A percentile compares a stretch with the other conserved stretches of the same genome.
These are phyloP conservation scores for Gambelia wislizenii DNA, from an alignment of 2,797 vertebrate species.

Conservation along the genomic window DNA sequence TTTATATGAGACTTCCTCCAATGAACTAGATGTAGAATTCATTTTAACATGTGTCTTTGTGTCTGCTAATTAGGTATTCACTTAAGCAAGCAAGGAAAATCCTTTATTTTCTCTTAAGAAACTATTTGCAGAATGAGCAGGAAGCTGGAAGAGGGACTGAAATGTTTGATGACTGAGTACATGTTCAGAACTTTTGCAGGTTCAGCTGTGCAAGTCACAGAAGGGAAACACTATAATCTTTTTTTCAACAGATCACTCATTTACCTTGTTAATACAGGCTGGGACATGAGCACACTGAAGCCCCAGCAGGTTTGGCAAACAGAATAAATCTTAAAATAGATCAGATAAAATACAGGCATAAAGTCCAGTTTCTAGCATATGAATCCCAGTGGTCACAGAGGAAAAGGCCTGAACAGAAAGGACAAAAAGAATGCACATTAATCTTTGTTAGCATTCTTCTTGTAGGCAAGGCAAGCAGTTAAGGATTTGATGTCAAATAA, in stretches of 20 bases:
- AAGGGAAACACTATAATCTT: neutral
- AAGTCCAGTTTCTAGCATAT: neutral
- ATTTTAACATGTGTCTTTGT: neutral
- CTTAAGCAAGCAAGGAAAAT: neutral
- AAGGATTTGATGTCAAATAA: constrained; percentile 7
- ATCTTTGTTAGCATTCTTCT: constrained; percentile 14
- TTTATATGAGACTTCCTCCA: too few species aligned
- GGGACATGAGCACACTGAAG: neutral
- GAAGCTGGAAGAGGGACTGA: neutral
- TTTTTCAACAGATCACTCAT: constrained; percentile 13
- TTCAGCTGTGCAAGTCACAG: constrained; percentile 1
- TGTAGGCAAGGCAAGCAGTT: neutral
- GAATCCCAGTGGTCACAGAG: constrained; percentile 8
- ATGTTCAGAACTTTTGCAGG: neutral
- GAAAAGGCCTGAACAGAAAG: constrained; percentile 6
- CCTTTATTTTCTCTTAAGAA: neutral
- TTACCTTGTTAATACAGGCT: constrained; percentile 1
- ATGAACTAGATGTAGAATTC: too few species aligned
- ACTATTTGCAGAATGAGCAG: neutral
- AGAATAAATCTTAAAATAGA: constrained; percentile 30
- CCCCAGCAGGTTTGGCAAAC: neutral
- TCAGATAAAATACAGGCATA: neutral
- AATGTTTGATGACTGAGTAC: neutral
- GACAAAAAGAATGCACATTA: constrained; percentile 16
- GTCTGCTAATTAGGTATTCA: neutral